Base-by-base conservation (phyloP, 2,888 invertebrate genomes). In the Aleiodes testaceus region DNA sequence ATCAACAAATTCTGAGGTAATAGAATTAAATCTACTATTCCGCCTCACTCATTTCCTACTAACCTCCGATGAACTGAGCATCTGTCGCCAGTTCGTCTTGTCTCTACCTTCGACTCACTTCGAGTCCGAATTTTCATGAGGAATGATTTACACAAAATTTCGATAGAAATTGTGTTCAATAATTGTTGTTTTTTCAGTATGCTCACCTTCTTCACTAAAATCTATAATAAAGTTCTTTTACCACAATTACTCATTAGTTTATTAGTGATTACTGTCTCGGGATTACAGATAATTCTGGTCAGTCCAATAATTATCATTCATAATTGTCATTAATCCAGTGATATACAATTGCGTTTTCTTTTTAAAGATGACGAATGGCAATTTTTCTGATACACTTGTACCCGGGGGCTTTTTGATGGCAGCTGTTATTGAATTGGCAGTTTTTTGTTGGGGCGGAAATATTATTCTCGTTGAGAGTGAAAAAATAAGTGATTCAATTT, bases 381-480 rank as follows among this genome's bases (percentile, higher is more conserved):
- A 36, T 36, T 36, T 36, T 36, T 36, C 16, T 22, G 55, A 55
- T 55, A 16, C 55, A 30, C 36, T 55, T 4, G 16, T 55, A 6
- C 22, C 36, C n/a, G 14, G 7, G n/a, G 30, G 20, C 6, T 30
- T 55, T 14, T 22, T 55, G 22, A 12, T 55, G 7, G 36, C 22
- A 26, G 36, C 30, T 55, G 7, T 55, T 3, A 4, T 55, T 9
- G 22, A 55, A 30, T 30, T 55, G 16, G 22, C 30, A 4, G 55
- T 30, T 6, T 55, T 30, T 16, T 55, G 55, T 14, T 55, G 55
- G 55, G 55, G 55, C 36, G 55, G 55, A 9, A 55, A 55, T 55
- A n/a, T 30, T 14, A 26, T 55, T 14, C 26, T 55, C 7, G 14
- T 36, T 4, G 55, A 55, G 30, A 55, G 55, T 36, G 55, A 55